phyloP scores from a whole-genome alignment of 1,140 invertebrate species.

The Caenorhabditis remanei region DNA sequence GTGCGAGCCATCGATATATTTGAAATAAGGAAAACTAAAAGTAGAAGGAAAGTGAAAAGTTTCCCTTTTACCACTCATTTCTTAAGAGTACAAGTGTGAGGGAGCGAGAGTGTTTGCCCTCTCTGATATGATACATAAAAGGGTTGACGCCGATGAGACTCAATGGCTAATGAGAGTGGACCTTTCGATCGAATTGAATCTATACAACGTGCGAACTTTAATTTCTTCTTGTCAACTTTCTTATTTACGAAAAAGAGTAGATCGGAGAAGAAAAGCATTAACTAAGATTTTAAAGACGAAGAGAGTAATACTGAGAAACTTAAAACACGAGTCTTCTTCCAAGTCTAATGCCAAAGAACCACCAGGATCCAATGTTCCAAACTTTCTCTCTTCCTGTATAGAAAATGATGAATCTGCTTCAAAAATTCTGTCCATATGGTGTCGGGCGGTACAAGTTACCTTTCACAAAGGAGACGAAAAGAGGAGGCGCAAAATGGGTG shows the following conservation, averaged over 20 bases:
- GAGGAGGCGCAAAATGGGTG: slow-evolving; percentile 39
- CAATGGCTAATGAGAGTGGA: slow-evolving; percentile 8
- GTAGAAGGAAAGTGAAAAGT: neutral
- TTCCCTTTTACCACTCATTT: no score
- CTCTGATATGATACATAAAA: slow-evolving; percentile 48
- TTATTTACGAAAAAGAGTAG: no score
- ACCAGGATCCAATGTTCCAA: neutral
- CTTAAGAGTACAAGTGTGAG: neutral
- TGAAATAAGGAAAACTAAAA: neutral
- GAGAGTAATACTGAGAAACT: no score
- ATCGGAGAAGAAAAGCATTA: no score
- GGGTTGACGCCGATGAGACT: slow-evolving; percentile 25
- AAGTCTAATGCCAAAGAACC: no score
- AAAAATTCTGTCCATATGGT: neutral
- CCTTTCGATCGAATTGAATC: neutral
- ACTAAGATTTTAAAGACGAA: no score
- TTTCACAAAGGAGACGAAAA: neutral
- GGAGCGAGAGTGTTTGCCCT: slow-evolving; percentile 30
- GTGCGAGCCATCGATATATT: neutral
- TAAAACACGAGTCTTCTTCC: no score
- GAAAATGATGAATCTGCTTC: neutral
- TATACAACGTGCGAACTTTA: neutral
- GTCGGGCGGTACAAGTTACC: neutral
- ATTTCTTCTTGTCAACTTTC: neutral
- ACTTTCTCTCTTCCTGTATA: neutral